These are phyloP conservation scores for Bubalus kerabau DNA, from an alignment of 2,113 vertebrate species.

Conservation along the genomic window DNA sequence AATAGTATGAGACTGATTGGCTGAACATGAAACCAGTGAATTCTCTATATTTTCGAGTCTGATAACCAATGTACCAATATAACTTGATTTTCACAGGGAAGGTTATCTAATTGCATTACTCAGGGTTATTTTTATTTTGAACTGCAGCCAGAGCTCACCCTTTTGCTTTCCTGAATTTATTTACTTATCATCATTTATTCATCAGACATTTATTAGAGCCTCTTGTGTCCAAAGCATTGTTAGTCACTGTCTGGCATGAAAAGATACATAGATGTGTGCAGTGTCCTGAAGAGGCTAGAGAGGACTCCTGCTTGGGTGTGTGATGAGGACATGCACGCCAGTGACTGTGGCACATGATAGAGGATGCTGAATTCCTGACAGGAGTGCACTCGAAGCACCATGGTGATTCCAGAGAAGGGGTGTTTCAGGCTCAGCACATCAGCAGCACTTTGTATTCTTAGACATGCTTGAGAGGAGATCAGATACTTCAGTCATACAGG, in stretches of 20 bases:
- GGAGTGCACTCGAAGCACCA: background rate
- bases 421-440: background rate
- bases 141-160: background rate
- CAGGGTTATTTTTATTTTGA: background rate
- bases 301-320: background rate
- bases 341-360: rapidly evolving
- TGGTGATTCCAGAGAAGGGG: background rate
- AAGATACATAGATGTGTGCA: background rate
- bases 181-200: background rate
- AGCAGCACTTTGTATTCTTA: background rate
- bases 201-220: background rate
- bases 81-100: conserved; percentile 22
- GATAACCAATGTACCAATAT: background rate
- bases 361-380: background rate
- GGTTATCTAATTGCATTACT: background rate
- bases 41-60: background rate
- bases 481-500: background rate
- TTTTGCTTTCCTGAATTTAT: conserved; percentile 27
- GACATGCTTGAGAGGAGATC: background rate
- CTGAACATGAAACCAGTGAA: background rate
- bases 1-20: background rate
- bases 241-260: background rate
- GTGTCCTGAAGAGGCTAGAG: background rate
- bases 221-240: background rate
- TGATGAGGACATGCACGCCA: background rate